These are phyloP conservation scores for Chironomus riparius DNA, from an alignment of 2,888 invertebrate genomes.

Conservation along the genomic window DNA sequence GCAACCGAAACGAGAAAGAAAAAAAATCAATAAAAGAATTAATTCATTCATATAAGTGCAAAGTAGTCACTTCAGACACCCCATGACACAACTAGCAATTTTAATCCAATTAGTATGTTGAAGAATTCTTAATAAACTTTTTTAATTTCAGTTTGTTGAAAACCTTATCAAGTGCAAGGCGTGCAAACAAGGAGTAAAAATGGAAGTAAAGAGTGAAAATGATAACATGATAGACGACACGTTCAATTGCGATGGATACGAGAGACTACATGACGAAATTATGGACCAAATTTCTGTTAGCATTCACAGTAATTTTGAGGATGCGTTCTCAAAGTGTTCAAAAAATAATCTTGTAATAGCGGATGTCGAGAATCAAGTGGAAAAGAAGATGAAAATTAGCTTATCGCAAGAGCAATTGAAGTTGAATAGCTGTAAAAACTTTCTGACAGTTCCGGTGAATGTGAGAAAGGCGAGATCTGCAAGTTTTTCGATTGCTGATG, in stretches of 20 bases:
- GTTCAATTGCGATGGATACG: conserved; percentile 14
- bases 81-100: background rate
- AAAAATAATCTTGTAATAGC: background rate
- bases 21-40: background rate
- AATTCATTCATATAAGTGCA: background rate
- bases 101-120: background rate
- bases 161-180: background rate
- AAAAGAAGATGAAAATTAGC: conserved; percentile 27
- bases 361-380: background rate
- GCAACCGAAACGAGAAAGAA: background rate
- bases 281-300: conserved; percentile 19
- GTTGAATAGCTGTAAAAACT: background rate
- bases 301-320: background rate
- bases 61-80: background rate
- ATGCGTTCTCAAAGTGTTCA: background rate
- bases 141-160: background rate
- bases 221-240: background rate
- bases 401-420: conserved; percentile 28
- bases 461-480: background rate
- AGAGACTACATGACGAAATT: background rate
- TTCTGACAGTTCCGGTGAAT: conserved; percentile 2
- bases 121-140: background rate
- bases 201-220: background rate
- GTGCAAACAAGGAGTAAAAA: too few species aligned
- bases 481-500: conserved; percentile 8